phyloP scores from a whole-genome alignment of 2,797 vertebrate species.

The Enteromius radiatus region DNA sequence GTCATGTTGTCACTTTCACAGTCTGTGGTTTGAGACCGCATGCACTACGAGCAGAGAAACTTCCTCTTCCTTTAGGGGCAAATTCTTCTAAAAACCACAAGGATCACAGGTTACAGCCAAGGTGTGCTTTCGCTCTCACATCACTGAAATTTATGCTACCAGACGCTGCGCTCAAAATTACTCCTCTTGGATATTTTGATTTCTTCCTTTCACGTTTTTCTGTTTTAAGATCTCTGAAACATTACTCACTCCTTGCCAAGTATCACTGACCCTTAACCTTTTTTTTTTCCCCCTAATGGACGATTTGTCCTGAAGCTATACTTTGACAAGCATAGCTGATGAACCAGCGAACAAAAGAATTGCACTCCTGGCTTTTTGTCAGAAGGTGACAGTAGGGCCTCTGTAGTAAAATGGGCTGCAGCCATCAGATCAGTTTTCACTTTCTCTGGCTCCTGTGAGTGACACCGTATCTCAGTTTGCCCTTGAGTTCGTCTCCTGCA shows the following conservation, averaged over 20 bases:
- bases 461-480: constrained; percentile 1
- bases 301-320: constrained; percentile 10
- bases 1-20: constrained; percentile 35
- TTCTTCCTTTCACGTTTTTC: background rate
- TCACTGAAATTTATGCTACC: background rate
- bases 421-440: constrained; percentile 23
- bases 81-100: constrained; percentile 36
- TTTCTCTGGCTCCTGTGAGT: background rate
- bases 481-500: background rate
- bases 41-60: constrained; percentile 25
- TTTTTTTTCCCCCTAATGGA: background rate
- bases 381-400: constrained; percentile 9
- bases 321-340: constrained; percentile 17
- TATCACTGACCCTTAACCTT: background rate
- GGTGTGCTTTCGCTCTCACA: constrained; percentile 28
- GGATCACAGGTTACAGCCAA: constrained; percentile 24
- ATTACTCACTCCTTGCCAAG: background rate
- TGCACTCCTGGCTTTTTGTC: constrained; percentile 1
- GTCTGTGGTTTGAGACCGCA: constrained; percentile 46
- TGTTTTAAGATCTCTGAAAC: background rate
- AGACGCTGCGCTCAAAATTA: background rate
- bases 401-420: constrained; percentile 1
- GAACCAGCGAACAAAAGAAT: constrained; percentile 3
- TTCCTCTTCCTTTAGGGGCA: constrained; percentile 41
- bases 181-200: background rate